Evolutionary conservation across 2,113 vertebrate genomes (phyloP), one percentile per base, ranked within the genome.

Genomic region (Euleptes europaea): DNA sequence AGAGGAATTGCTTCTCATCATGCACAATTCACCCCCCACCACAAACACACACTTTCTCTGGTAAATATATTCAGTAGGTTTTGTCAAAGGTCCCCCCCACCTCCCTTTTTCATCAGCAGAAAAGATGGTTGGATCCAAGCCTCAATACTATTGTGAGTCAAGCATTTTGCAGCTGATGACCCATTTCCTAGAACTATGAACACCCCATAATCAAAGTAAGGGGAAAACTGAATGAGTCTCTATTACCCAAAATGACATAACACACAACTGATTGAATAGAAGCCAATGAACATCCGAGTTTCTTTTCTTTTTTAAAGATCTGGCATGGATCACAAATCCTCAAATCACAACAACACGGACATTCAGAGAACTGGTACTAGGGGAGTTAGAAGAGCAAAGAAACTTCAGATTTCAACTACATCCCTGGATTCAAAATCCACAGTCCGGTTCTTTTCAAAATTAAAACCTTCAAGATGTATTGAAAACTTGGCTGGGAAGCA

Each of bases 381-480:
- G 15, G 47, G 63, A n/a, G 14, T 44, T 47, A 75, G 49, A 21
- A 23, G 19, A 77, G 33, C 42, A 71, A 47, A 82, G 54, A 26
- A 19, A 31, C 49, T 49, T 57, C 28, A 47, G 21, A 40, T 42
- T 7, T 5, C 42, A 65, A 33, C 54, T 66, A n/a, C 13, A 5
- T 10, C n/a, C 3, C n/a, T 76, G 33, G 51, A 14, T 21, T 57
- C 57, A 51, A 85, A 89, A 65, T 57, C 83, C 83, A 88, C 5
- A 78, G 91, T 57, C 13, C 40, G 88, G 72, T 78, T 40, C 40
- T 79, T 13, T 8, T 28, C 2, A 66, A 70, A 90, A 65, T 84
- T 78, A 77, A 82, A 89, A 31, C 38, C 17, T 86, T 90, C 84
- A 71, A 26, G 78, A 86, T 83, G 78, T 57, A 31, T 90, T 80